phyloP scores from a whole-genome alignment of 2,113 vertebrate species.

The Cyphomyrus plagiostoma region DNA sequence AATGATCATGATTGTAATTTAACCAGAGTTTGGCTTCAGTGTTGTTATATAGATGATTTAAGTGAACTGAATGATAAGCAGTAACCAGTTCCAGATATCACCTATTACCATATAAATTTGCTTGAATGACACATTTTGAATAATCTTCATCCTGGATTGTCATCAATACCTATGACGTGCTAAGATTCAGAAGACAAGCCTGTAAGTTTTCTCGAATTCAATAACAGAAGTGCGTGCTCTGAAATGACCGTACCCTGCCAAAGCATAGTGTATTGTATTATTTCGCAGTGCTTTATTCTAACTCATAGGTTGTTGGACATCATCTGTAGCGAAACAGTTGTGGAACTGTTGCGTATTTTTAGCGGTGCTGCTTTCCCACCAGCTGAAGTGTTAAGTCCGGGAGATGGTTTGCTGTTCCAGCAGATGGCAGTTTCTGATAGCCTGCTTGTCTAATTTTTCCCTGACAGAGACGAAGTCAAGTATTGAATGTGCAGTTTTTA shows the following conservation, averaged over 20 bases:
- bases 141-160: not conserved
- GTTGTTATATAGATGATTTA: not conserved
- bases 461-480: constrained; percentile 29
- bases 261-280: not conserved
- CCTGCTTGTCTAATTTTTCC: constrained; percentile 34
- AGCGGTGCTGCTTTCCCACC: not conserved
- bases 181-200: not conserved
- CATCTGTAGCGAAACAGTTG: not conserved
- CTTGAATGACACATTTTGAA: not conserved
- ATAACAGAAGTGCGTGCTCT: not conserved
- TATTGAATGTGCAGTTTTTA: constrained; percentile 16
- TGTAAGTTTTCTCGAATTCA: not conserved
- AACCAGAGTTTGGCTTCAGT: not conserved
- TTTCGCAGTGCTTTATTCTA: not conserved
- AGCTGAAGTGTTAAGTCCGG: not conserved
- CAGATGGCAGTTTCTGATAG: constrained; percentile 48
- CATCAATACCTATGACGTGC: not conserved
- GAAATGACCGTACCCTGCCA: not conserved
- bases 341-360: not conserved
- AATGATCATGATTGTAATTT: not conserved
- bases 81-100: not conserved
- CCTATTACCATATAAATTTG: not conserved
- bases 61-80: not conserved
- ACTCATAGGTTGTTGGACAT: not conserved
- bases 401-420: constrained; percentile 33